Percentiles rank a stretch among this genome's conserved stretches.
phyloP scores from a whole-genome alignment of 1,140 invertebrate species.

The Ceratina australensis region DNA sequence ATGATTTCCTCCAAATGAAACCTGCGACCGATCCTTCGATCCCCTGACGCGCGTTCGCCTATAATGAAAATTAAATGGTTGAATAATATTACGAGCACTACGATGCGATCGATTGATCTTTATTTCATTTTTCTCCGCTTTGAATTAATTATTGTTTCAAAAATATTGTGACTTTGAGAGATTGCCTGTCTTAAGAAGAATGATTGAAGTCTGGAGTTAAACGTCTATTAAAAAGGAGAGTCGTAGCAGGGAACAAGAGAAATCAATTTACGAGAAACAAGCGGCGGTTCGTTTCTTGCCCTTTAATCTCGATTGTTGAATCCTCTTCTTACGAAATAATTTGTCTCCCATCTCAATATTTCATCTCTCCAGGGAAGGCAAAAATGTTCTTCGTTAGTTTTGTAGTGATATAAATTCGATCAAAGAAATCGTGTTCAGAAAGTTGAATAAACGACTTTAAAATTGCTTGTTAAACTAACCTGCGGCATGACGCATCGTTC shows the following conservation, averaged over 20 bases:
- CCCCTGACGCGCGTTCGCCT: too few relatives aligned
- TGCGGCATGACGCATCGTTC: too few relatives aligned
- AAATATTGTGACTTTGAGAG: not conserved
- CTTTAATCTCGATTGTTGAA: constrained; percentile 5
- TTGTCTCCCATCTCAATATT: not conserved
- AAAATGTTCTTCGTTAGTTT: not conserved
- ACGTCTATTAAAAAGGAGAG: constrained; percentile 11
- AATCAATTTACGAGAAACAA: constrained; percentile 14
- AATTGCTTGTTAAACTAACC: too few relatives aligned
- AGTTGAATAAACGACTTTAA: too few relatives aligned
- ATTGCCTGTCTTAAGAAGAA: not conserved
- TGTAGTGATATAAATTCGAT: too few relatives aligned
- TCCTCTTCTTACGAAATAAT: constrained; percentile 1
- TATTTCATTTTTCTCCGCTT: not conserved
- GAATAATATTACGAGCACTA: too few relatives aligned
- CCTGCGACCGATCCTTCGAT: too few relatives aligned
- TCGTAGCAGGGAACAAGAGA: not conserved
- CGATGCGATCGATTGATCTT: too few relatives aligned
- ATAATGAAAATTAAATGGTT: too few relatives aligned
- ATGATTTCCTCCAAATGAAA: not conserved
- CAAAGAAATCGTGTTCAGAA: too few relatives aligned
- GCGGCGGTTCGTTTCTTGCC: not conserved
- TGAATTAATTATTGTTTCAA: not conserved
- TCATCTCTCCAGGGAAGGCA: not conserved
- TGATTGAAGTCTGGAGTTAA: not conserved